Conservation (phyloP, 1,140 invertebrate species). For the Pogonus chalceus region DNA sequence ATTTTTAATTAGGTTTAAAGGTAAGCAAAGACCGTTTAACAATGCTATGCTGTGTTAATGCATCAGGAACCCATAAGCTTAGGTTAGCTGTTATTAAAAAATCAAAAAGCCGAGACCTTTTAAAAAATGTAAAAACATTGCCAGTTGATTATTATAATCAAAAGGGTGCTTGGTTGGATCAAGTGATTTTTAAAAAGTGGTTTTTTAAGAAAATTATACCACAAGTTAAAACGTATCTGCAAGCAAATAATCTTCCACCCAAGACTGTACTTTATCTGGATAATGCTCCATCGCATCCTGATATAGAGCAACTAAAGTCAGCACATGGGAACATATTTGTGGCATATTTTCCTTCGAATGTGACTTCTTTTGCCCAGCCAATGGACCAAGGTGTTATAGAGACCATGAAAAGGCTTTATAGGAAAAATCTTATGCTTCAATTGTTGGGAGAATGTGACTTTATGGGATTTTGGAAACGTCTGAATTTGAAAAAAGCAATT, state of each 20-base stretch:
- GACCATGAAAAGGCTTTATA: conserved; percentile 9
- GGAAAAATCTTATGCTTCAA: conserved; percentile 8
- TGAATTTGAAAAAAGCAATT: conserved; percentile 13
- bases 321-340: conserved; percentile 19
- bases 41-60: conserved; percentile 23
- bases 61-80: conserved; percentile 23
- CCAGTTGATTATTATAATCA: conserved; percentile 26
- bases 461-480: conserved; percentile 13
- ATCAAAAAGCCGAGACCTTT: conserved; percentile 23
- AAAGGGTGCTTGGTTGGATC: conserved; percentile 29
- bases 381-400: conserved; percentile 12
- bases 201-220: conserved; percentile 28
- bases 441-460: conserved; percentile 6
- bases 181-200: conserved; percentile 29
- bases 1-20: conserved; percentile 28
- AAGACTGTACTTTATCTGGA: conserved; percentile 32
- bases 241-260: conserved; percentile 23
- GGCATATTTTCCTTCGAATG: conserved; percentile 13
- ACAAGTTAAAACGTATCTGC: conserved; percentile 23
- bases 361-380: conserved; percentile 11
- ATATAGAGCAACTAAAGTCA: conserved; percentile 15
- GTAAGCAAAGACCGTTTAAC: conserved; percentile 24
- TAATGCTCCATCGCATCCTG: conserved; percentile 26
- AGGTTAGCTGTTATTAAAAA: conserved; percentile 25
- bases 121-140: conserved; percentile 25